Conservation (phyloP, 53 echinoderm and acorn worm genomes). For the Glandiceps talaboti region DNA sequence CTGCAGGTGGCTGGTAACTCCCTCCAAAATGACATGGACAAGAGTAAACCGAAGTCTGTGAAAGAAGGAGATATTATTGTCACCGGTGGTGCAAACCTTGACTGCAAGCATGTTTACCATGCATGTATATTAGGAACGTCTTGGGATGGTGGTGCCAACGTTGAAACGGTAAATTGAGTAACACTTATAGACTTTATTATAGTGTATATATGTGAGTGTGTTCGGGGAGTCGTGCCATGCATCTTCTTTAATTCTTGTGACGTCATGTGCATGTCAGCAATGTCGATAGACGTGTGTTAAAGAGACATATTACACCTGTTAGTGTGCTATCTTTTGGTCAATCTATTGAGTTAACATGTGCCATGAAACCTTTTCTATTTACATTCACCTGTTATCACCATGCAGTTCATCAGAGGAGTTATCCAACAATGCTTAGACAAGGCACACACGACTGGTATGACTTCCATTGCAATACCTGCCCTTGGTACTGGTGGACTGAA, state of each 20-base stretch:
- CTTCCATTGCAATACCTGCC: background rate
- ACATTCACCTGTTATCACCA: too few relatives aligned
- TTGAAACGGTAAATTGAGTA: too few relatives aligned
- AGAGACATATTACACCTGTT: too few relatives aligned
- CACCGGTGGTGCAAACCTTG: conserved; percentile 25
- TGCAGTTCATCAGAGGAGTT: background rate
- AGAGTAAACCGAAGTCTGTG: background rate
- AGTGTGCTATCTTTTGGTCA: too few relatives aligned
- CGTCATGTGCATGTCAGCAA: too few relatives aligned
- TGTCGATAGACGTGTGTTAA: too few relatives aligned
- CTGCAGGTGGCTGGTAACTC: background rate
- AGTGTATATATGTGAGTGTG: too few relatives aligned
- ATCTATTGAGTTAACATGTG: too few relatives aligned
- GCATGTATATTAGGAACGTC: background rate
- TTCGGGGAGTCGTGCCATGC: too few relatives aligned
- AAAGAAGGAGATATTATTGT: conserved; percentile 12
- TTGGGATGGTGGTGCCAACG: background rate
- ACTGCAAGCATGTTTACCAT: conserved; percentile 26
- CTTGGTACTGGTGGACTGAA: background rate
- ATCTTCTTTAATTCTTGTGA: too few relatives aligned
- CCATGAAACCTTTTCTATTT: too few relatives aligned
- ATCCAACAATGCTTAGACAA: background rate
- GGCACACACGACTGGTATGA: background rate
- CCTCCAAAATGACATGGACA: background rate
- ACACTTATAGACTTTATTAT: too few relatives aligned